Conservation (phyloP, 37 sponge, comb jelly and placozoan species). For the Aphrocallistes beatrix region DNA sequence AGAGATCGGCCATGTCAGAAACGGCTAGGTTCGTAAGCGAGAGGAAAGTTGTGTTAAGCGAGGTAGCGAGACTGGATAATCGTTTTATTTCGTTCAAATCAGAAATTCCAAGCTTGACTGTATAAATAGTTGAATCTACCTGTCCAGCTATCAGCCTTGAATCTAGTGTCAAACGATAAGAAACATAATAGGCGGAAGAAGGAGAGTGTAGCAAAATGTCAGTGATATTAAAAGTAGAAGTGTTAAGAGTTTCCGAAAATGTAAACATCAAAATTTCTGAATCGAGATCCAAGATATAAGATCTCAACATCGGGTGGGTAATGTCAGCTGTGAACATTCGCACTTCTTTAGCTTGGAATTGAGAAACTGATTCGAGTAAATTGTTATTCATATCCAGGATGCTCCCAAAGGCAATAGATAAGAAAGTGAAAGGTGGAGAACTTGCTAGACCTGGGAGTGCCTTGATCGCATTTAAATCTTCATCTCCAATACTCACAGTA, state of each 20-base stretch:
- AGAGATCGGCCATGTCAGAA: constrained; percentile 61
- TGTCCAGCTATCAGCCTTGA: constrained; percentile 10
- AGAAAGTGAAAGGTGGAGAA: constrained; percentile 27
- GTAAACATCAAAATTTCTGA: constrained; percentile 57
- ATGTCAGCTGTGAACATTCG: constrained; percentile 25
- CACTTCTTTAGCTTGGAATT: constrained; percentile 18
- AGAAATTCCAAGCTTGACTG: constrained; percentile 40
- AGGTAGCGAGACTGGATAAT: constrained; percentile 50
- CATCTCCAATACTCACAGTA: constrained; percentile 24
- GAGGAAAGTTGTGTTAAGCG: constrained; percentile 45
- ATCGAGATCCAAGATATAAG: constrained; percentile 56
- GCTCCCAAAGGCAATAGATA: constrained; percentile 33
- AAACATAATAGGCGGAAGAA: constrained; percentile 22
- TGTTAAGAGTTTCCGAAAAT: constrained; percentile 72
- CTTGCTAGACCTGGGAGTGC: constrained; percentile 42
- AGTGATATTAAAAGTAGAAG: constrained; percentile 30
- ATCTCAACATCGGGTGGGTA: constrained; percentile 36
- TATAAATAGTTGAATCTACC: constrained; percentile 50
- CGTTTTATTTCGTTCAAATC: constrained; percentile 78
- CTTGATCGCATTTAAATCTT: constrained; percentile 57
- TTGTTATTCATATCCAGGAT: constrained; percentile 34
- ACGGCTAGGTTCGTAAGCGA: constrained; percentile 31
- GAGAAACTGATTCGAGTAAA: constrained; percentile 24
- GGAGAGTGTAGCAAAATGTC: constrained; percentile 38
- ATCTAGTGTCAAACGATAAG: constrained; percentile 24